Evolutionary conservation across 92 coral and sea anemone genomes (phyloP), one percentile per base, ranked within the genome.

Genomic region (Epizoanthus illoricatus): DNA sequence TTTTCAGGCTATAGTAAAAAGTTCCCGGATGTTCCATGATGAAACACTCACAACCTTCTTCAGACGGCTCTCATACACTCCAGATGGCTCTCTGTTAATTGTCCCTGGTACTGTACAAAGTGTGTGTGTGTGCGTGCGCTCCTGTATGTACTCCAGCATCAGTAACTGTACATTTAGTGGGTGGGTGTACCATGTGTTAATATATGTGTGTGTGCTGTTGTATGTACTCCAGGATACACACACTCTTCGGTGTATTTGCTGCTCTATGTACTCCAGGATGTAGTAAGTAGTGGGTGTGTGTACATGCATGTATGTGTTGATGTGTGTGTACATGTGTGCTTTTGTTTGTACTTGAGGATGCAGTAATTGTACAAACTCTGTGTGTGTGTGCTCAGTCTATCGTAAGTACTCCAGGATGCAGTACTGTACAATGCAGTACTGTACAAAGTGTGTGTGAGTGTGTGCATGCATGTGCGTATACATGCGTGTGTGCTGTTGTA

Each of bases 31-130:
- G 93, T 96, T 96, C 67, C 99, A 96, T 83, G 99, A 96, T 70
- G 99, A 96, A 84, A 91, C 99, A 6, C 76, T 96, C 88, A 90
- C 92, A 23, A 90, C 99, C 40, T 96, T 96, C 67, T 96, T 96
- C 79, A 92, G 99, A 10, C 92, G 99, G 61, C 97, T 94, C 74
- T 81, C 90, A 6, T 96, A 80, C 84, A 91, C 99, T 60, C 99
- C 99, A 33, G 99, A 96, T 90, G 99, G 99, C 39, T 91, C 94
- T 12, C 89, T 93, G 66, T 79, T 96, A 23, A 79, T 96, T 39
- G 93, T 96, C 39, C 99, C 99, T 80, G 97, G 98, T 95, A 76
- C 43, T 47, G 28, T 56, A 63, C 4, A n/a, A 56, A 36, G 16
- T 75, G 66, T 23, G 41, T 55, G 66, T 10, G 81, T 75, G 45